A percentile compares a stretch with the other conserved stretches of the same genome.
Evolutionary conservation across 2,888 invertebrate species (phyloP).

Genomic region (Pseudococcus longispinus): DNA sequence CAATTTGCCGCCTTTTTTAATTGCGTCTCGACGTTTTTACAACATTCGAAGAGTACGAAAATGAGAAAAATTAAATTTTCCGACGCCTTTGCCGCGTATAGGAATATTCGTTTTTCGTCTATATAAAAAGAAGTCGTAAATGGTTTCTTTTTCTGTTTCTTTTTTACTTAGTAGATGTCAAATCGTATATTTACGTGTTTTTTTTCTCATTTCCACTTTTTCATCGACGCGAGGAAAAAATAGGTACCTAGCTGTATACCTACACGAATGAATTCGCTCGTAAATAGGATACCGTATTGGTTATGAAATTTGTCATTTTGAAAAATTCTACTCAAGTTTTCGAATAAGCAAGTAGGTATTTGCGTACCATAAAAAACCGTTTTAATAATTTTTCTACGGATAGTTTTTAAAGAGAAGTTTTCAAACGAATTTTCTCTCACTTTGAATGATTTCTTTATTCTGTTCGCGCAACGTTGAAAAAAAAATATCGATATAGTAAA

Average conservation of each 20-base stretch:
- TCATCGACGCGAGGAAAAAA: neutral
- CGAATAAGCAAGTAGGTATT: neutral
- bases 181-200: neutral
- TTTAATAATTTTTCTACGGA: neutral
- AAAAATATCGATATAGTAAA: neutral
- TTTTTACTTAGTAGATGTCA: neutral
- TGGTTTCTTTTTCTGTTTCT: neutral
- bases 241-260: neutral
- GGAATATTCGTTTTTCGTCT: neutral
- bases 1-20: slow-evolving; percentile 5
- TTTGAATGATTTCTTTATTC: slow-evolving; percentile 8
- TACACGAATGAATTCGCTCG: neutral
- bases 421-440: neutral
- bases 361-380: neutral
- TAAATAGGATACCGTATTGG: neutral
- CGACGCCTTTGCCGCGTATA: neutral
- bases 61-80: slow-evolving; percentile 24
- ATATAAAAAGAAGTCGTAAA: slow-evolving; percentile 4
- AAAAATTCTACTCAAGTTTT: neutral
- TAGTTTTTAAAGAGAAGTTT: neutral
- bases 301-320: slow-evolving; percentile 2
- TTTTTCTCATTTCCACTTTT: neutral
- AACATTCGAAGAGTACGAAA: neutral
- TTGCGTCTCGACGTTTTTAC: slow-evolving; percentile 17
- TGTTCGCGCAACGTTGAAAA: neutral